These are phyloP conservation scores for Semnornis frantzii DNA, from an alignment of 2,113 vertebrate species.

Conservation along the genomic window DNA sequence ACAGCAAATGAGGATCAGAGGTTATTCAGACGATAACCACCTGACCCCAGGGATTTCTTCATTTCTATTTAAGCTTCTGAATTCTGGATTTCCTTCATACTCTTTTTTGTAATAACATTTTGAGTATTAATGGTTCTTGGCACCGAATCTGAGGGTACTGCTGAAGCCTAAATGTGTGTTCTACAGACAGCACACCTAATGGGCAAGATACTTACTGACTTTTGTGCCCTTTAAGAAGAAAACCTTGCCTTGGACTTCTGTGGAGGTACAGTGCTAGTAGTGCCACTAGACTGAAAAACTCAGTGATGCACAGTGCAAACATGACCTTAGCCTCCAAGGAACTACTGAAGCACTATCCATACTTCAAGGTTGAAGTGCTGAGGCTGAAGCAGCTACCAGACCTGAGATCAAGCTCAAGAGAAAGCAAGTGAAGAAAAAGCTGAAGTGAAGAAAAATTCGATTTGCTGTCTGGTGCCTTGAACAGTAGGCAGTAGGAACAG, in stretches of 20 bases:
- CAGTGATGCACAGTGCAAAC: neutral
- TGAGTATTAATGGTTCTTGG: neutral
- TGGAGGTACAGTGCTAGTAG: no score
- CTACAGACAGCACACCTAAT: rapidly evolving
- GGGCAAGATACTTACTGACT: neutral
- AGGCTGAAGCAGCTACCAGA: neutral
- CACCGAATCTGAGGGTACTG: neutral
- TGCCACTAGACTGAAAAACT: neutral
- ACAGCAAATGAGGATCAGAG: neutral
- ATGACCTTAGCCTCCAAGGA: neutral
- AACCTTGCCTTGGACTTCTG: neutral
- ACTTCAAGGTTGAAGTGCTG: neutral
- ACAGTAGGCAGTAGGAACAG: neutral
- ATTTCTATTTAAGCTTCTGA: neutral
- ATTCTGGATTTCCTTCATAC: neutral
- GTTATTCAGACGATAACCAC: neutral
- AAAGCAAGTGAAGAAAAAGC: neutral
- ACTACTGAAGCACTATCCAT: neutral
- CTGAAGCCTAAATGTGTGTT: neutral
- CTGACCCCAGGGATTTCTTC: neutral
- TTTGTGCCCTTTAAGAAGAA: neutral
- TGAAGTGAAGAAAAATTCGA: neutral
- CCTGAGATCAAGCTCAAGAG: neutral
- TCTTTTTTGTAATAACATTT: neutral
- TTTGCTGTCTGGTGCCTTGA: neutral